phyloP scores from a whole-genome alignment of 2,888 invertebrate genomes.

The Amblyteles armatorius region DNA sequence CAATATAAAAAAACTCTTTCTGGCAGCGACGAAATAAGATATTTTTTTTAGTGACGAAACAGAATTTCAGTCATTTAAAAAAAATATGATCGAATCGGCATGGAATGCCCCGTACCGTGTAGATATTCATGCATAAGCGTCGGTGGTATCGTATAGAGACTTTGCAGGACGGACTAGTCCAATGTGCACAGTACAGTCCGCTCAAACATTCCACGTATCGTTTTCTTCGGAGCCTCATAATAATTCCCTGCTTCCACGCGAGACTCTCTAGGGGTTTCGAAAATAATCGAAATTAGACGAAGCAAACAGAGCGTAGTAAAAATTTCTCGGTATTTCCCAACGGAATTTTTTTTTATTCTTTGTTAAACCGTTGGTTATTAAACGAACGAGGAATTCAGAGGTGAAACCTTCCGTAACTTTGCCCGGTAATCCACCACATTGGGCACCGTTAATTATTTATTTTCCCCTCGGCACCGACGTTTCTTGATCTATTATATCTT shows the following conservation, averaged over 20 bases:
- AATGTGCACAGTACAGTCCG: conserved; percentile 29
- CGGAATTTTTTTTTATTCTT: neutral
- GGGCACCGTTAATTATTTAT: conserved; percentile 6
- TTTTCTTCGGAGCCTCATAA: neutral
- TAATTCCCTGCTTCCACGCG: neutral
- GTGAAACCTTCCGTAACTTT: conserved; percentile 25
- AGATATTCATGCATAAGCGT: conserved; percentile 20
- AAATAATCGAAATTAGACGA: neutral
- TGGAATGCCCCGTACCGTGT: neutral
- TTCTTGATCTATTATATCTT: neutral
- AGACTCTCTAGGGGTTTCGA: neutral
- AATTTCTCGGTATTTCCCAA: conserved; percentile 20
- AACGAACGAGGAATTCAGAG: conserved; percentile 12
- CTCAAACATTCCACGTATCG: conserved; percentile 1
- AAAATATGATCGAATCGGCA: neutral
- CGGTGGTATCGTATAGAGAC: conserved; percentile 21
- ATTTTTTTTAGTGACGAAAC: neutral
- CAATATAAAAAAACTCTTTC: neutral
- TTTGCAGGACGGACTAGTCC: conserved; percentile 5
- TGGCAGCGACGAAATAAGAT: neutral
- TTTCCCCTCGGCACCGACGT: neutral
- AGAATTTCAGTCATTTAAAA: neutral
- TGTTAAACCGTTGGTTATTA: neutral
- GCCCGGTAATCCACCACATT: conserved; percentile 21
- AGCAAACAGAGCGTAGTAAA: neutral